phyloP scores from a whole-genome alignment of 2,797 vertebrate species.

The Argya squamiceps region DNA sequence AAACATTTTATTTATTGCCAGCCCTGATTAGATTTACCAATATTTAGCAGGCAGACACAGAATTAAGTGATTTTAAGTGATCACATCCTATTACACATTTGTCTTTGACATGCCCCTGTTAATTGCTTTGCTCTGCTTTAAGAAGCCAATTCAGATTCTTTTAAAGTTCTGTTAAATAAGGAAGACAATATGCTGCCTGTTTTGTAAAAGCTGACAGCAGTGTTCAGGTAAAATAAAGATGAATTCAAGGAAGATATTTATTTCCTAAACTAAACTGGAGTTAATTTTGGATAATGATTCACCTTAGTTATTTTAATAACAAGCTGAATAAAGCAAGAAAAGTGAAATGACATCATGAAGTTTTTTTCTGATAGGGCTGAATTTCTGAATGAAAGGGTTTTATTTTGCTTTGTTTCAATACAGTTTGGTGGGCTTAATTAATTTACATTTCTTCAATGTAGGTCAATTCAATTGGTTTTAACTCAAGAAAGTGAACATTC shows the following conservation, averaged over 20 bases:
- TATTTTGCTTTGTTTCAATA: not conserved
- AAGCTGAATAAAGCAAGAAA: not conserved
- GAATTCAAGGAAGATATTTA: not conserved
- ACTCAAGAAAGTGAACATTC: not conserved
- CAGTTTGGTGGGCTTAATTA: not conserved
- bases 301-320: not conserved
- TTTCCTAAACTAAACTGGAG: not conserved
- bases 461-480: not conserved
- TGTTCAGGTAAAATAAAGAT: slow-evolving; percentile 3
- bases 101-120: not conserved
- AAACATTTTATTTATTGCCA: slow-evolving; percentile 29
- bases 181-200: not conserved
- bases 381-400: not conserved
- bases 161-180: slow-evolving; percentile 6
- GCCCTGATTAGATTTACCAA: slow-evolving; percentile 22
- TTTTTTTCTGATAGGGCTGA: not conserved
- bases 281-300: not conserved
- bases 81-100: slow-evolving; percentile 42
- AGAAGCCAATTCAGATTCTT: not conserved
- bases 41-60: slow-evolving; percentile 8
- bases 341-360: not conserved
- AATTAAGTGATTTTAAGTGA: slow-evolving; percentile 44
- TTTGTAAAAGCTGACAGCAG: not conserved
- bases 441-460: not conserved
- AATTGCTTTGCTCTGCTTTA: slow-evolving; percentile 35